Evolutionary conservation across 2,888 invertebrate species (phyloP).

Genomic region (Drosophila tanythrix): DNA sequence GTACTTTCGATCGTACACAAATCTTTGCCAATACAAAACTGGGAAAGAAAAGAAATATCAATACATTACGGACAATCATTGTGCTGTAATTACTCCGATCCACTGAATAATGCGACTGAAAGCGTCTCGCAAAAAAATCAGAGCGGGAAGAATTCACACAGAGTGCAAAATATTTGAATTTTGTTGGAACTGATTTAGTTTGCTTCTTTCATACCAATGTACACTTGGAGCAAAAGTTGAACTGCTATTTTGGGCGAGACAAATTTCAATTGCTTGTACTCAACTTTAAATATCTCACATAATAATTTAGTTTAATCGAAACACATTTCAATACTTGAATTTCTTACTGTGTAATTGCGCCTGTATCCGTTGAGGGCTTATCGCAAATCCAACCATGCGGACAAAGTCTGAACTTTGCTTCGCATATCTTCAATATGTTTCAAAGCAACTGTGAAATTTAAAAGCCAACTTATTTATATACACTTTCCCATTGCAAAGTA

Average conservation of each 20-base stretch:
- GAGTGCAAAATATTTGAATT: slow-evolving; percentile 3
- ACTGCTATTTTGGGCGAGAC: too few relatives aligned
- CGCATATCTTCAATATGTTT: slow-evolving; percentile 30
- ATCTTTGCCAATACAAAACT: slow-evolving; percentile 16
- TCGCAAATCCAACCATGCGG: slow-evolving; percentile 34
- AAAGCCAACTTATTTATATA: not conserved
- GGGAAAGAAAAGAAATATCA: slow-evolving; percentile 41
- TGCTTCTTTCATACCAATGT: not conserved
- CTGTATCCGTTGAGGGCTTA: slow-evolving; percentile 19
- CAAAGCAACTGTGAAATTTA: not conserved
- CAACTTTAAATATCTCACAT: not conserved
- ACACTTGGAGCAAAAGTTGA: slow-evolving; percentile 20
- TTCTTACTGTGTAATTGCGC: slow-evolving; percentile 11
- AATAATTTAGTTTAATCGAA: not conserved
- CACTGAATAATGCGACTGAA: slow-evolving; percentile 40
- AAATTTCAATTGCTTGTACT: not conserved
- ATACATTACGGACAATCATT: slow-evolving; percentile 40
- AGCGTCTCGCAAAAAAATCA: slow-evolving; percentile 5
- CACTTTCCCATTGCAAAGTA: not conserved
- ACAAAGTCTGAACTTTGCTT: slow-evolving; percentile 27
- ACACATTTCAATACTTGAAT: not conserved
- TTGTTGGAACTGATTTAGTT: not conserved
- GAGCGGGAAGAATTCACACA: slow-evolving; percentile 5
- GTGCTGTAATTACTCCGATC: slow-evolving; percentile 4
- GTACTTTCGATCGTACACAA: not conserved